Percentiles rank a stretch among this genome's conserved stretches.
Conservation (phyloP, 2,113 vertebrate species). For the Gopherus flavomarginatus region DNA sequence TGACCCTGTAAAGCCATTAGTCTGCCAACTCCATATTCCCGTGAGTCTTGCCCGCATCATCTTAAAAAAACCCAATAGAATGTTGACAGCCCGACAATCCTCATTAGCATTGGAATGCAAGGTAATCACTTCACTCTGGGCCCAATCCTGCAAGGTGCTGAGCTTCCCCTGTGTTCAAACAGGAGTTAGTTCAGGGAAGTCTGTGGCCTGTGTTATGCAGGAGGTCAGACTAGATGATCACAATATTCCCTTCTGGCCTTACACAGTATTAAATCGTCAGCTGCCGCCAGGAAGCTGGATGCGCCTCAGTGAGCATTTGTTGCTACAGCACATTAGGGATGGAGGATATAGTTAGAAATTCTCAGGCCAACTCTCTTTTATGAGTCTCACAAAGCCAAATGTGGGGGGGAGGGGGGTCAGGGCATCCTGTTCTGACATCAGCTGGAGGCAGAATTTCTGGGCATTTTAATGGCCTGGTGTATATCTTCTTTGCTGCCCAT, state of each 20-base stretch:
- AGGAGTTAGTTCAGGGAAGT: too few species aligned
- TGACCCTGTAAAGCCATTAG: not conserved
- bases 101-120: not conserved
- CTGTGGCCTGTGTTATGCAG: not conserved
- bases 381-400: too few species aligned
- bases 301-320: not conserved
- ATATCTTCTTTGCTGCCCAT: not conserved
- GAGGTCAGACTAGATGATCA: not conserved
- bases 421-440: not conserved
- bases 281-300: not conserved
- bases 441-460: not conserved
- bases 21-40: not conserved
- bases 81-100: not conserved
- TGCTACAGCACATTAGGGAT: not conserved
- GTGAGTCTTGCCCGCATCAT: not conserved
- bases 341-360: not conserved
- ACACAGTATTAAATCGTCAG: not conserved
- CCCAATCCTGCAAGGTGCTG: not conserved
- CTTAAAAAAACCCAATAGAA: not conserved
- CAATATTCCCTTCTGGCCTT: not conserved
- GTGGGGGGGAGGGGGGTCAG: rapidly evolving
- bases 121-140: not conserved
- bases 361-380: too few species aligned
- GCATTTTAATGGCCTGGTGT: not conserved
- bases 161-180: not conserved